Evolutionary conservation across 2,797 vertebrate genomes (phyloP).

Genomic region (Rachycentron canadum): DNA sequence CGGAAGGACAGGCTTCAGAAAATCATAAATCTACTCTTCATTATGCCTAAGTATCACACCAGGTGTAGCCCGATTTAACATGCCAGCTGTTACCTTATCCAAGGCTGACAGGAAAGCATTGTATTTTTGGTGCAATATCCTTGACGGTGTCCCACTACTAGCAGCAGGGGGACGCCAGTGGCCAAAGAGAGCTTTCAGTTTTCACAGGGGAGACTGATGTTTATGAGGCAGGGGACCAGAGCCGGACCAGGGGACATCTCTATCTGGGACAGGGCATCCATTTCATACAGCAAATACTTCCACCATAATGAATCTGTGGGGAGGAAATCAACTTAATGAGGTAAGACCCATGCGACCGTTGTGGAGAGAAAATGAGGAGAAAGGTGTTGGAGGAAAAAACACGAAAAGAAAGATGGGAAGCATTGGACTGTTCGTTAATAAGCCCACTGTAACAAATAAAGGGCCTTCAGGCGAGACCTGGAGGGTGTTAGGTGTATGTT

Average conservation of each 20-base stretch:
- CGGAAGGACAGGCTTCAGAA: not conserved
- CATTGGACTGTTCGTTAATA: slow-evolving; percentile 74
- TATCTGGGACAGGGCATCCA: slow-evolving; percentile 82
- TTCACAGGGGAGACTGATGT: slow-evolving; percentile 73
- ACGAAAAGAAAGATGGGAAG: slow-evolving; percentile 48
- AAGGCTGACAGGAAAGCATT: not conserved
- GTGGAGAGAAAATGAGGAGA: slow-evolving; percentile 52
- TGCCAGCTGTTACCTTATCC: not conserved
- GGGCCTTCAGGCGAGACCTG: slow-evolving; percentile 62
- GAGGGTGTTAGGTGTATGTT: slow-evolving; percentile 38
- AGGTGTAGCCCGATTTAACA: slow-evolving; percentile 9
- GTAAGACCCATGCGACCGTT: slow-evolving; percentile 63
- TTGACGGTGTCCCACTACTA: slow-evolving; percentile 57
- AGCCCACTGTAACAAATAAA: slow-evolving; percentile 75
- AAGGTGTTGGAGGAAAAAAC: slow-evolving; percentile 30
- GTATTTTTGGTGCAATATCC: slow-evolving; percentile 53
- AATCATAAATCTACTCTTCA: not conserved
- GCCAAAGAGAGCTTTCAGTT: slow-evolving; percentile 64
- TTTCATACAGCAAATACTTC: slow-evolving; percentile 75
- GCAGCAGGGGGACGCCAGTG: slow-evolving; percentile 18
- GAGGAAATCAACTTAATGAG: slow-evolving; percentile 82
- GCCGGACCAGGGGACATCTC: slow-evolving; percentile 72
- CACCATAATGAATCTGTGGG: slow-evolving; percentile 76
- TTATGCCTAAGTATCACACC: not conserved
- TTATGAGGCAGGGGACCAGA: slow-evolving; percentile 75